Percentiles rank a stretch among this genome's conserved stretches.
Conservation (phyloP, 2,888 invertebrate species). For the Elgonia sp. region DNA sequence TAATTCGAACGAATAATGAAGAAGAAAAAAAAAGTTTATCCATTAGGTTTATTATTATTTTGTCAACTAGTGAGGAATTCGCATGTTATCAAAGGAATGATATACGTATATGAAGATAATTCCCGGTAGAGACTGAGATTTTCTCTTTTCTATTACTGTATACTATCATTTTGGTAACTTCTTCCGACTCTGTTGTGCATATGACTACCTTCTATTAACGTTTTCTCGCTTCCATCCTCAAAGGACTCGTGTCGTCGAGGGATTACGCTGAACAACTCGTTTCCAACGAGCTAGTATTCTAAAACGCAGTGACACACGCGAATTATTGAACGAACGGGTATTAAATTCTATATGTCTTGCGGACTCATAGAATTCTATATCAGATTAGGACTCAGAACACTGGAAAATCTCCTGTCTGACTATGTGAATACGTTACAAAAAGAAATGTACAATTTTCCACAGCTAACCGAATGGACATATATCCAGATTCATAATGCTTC, state of each 20-base stretch:
- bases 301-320: slow-evolving; percentile 80
- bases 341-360: slow-evolving; percentile 81
- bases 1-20: slow-evolving; percentile 23
- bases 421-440: slow-evolving; percentile 68
- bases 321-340: slow-evolving; percentile 84
- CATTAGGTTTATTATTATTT: slow-evolving; percentile 19
- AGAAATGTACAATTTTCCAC: slow-evolving; percentile 53
- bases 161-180: slow-evolving; percentile 69
- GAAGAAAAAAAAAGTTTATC: slow-evolving; percentile 22
- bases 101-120: slow-evolving; percentile 65
- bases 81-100: slow-evolving; percentile 58
- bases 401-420: slow-evolving; percentile 72
- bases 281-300: slow-evolving; percentile 83
- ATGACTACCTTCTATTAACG: slow-evolving; percentile 74
- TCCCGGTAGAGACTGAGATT: slow-evolving; percentile 47
- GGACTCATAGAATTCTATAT: slow-evolving; percentile 76
- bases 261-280: slow-evolving; percentile 80
- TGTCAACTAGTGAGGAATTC: slow-evolving; percentile 12
- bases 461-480: slow-evolving; percentile 24
- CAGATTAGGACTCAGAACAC: slow-evolving; percentile 75
- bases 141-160: slow-evolving; percentile 68
- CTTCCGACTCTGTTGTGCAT: slow-evolving; percentile 71
- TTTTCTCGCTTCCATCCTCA: slow-evolving; percentile 76
- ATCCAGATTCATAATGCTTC: not conserved
- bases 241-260: slow-evolving; percentile 73